Conservation (phyloP, 1,140 invertebrate species). For the Elymnias hypermnestra region DNA sequence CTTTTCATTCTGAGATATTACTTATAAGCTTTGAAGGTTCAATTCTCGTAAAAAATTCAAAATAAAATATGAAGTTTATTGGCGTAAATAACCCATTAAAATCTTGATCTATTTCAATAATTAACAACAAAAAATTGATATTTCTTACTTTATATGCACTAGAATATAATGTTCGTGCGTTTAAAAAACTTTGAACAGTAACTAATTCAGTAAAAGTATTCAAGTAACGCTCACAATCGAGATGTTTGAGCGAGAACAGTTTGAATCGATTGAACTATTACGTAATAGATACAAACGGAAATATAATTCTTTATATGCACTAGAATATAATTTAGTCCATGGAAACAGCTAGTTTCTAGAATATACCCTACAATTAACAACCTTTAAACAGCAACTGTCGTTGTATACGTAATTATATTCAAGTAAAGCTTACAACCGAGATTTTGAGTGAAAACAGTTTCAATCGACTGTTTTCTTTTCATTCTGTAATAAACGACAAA, state of each 20-base stretch:
- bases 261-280: constrained; percentile 1
- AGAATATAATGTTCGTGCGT: constrained; percentile 20
- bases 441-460: constrained; percentile 10
- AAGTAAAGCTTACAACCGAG: constrained; percentile 9
- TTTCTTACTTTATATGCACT: constrained; percentile 16
- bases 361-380: constrained; percentile 22
- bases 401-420: constrained; percentile 1
- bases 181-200: too few species aligned
- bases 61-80: constrained; percentile 18
- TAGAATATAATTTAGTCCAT: constrained; percentile 17
- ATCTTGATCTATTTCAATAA: too few species aligned
- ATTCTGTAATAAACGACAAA: too few species aligned
- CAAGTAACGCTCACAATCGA: constrained; percentile 9
- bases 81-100: too few species aligned
- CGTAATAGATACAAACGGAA: too few species aligned
- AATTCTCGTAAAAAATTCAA: too few species aligned
- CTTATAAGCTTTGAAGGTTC: too few species aligned
- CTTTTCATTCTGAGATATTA: not conserved
- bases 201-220: too few species aligned
- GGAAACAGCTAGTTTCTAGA: constrained; percentile 19
- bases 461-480: not conserved
- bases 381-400: constrained; percentile 20
- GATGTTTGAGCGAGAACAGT: constrained; percentile 10
- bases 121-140: too few species aligned
- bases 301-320: constrained; percentile 17